Evolutionary conservation across 35 echinoderm and acorn worm genomes (phyloP).

Genomic region (Heliocidaris tuberculata): DNA sequence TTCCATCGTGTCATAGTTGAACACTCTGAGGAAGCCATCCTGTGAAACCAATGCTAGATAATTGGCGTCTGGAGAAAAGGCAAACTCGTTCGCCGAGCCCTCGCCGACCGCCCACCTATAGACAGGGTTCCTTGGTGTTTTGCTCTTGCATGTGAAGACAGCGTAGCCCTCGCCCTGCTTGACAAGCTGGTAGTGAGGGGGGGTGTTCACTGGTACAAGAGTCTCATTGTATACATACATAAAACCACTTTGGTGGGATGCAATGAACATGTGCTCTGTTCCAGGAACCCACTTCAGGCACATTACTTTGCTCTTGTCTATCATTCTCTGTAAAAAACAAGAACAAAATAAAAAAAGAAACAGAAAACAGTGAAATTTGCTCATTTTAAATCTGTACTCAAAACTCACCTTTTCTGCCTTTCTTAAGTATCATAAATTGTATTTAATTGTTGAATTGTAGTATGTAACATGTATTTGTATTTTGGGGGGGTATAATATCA

Average conservation of each 20-base stretch:
- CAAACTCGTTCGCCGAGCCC: slow-evolving; percentile 95
- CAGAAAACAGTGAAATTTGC: not conserved
- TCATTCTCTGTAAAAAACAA: slow-evolving; percentile 83
- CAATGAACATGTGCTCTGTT: slow-evolving; percentile 98
- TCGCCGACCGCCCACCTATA: slow-evolving; percentile 93
- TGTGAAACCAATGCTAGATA: slow-evolving; percentile 92
- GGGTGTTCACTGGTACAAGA: slow-evolving; percentile 70
- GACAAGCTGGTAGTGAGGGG: slow-evolving; percentile 87
- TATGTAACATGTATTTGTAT: no score
- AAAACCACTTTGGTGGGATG: slow-evolving; percentile 78
- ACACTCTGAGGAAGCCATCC: slow-evolving; percentile 93
- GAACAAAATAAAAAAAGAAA: not conserved
- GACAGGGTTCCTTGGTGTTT: slow-evolving; percentile 88
- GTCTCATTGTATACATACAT: slow-evolving; percentile 98
- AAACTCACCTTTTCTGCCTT: no score
- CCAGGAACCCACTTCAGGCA: slow-evolving; percentile 93
- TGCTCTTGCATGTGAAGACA: slow-evolving; percentile 95
- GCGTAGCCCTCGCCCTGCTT: slow-evolving; percentile 96
- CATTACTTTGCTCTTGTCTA: slow-evolving; percentile 95
- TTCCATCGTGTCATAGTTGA: slow-evolving; percentile 97
- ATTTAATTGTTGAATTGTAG: no score
- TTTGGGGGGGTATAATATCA: no score
- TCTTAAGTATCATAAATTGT: no score
- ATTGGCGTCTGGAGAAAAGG: slow-evolving; percentile 88
- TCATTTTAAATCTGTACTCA: no score